Conservation (phyloP, 2,113 vertebrate genomes). For the Sarotherodon lohbergeri region DNA sequence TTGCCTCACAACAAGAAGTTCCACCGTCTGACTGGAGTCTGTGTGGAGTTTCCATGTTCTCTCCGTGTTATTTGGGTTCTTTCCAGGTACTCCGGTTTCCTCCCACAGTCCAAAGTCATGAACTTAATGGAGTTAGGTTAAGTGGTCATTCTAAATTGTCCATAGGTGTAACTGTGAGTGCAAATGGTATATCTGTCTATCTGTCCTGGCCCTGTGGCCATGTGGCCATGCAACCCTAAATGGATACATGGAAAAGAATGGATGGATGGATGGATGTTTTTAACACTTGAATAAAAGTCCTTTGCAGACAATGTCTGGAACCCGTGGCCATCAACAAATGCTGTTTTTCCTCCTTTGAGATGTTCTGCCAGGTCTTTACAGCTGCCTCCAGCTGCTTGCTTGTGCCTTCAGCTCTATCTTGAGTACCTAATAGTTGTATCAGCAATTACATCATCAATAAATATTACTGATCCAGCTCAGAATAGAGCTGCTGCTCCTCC, state of each 20-base stretch:
- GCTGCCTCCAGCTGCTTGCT: too few relatives aligned
- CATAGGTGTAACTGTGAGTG: not conserved
- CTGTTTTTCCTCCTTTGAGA: too few relatives aligned
- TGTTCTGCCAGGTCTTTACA: too few relatives aligned
- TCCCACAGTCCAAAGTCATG: not conserved
- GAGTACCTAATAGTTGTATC: too few relatives aligned
- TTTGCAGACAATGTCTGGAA: too few relatives aligned
- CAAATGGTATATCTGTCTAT: not conserved
- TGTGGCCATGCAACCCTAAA: not conserved
- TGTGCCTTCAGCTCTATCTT: too few relatives aligned
- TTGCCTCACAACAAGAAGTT: not conserved
- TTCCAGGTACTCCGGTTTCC: not conserved
- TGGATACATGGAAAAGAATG: not conserved
- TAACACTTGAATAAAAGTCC: too few relatives aligned
- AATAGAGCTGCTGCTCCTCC: too few relatives aligned
- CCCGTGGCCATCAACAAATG: too few relatives aligned
- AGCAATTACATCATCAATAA: too few relatives aligned
- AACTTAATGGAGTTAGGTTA: not conserved
- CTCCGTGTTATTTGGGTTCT: not conserved
- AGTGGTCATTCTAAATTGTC: not conserved
- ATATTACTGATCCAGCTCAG: too few relatives aligned
- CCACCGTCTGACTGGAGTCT: not conserved
- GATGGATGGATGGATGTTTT: rapidly evolving
- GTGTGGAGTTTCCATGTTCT: not conserved
- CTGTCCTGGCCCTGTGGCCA: not conserved